A percentile compares a stretch with the other conserved stretches of the same genome.
phyloP scores from a whole-genome alignment of 1,140 invertebrate genomes.

The Phymorhynchus buccinoides region DNA sequence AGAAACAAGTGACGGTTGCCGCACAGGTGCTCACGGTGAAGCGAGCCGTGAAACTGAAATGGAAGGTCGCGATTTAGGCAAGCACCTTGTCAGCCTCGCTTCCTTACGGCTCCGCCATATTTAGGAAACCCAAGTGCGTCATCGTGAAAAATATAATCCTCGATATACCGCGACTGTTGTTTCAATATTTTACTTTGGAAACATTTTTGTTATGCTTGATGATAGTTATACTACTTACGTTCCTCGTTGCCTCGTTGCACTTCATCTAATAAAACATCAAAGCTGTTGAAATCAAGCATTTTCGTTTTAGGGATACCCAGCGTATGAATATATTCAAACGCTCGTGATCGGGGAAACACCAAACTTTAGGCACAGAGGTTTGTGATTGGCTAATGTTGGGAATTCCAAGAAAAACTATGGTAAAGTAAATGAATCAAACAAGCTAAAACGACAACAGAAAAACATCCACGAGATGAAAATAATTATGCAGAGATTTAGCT shows the following conservation, averaged over 20 bases:
- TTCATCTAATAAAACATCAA: background rate
- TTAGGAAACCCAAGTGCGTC: background rate
- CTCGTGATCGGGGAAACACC: conserved; percentile 13
- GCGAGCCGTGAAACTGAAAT: background rate
- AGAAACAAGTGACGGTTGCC: background rate
- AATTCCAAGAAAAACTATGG: no score
- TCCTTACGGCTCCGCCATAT: background rate
- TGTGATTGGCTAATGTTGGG: background rate
- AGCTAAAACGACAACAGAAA: no score
- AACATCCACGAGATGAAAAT: no score
- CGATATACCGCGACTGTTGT: no score
- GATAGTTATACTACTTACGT: background rate
- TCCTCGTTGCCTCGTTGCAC: background rate
- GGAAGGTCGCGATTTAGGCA: background rate
- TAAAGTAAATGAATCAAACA: no score
- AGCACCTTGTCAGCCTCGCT: background rate
- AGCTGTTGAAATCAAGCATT: background rate
- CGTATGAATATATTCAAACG: background rate
- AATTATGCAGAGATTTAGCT: no score
- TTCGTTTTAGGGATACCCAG: background rate
- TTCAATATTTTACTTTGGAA: background rate
- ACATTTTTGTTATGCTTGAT: background rate
- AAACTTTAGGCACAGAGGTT: background rate
- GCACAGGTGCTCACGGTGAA: background rate
- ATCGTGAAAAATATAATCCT: background rate